Base-by-base conservation (phyloP, 2,888 invertebrate species). In the Andrena trimmerana region DNA sequence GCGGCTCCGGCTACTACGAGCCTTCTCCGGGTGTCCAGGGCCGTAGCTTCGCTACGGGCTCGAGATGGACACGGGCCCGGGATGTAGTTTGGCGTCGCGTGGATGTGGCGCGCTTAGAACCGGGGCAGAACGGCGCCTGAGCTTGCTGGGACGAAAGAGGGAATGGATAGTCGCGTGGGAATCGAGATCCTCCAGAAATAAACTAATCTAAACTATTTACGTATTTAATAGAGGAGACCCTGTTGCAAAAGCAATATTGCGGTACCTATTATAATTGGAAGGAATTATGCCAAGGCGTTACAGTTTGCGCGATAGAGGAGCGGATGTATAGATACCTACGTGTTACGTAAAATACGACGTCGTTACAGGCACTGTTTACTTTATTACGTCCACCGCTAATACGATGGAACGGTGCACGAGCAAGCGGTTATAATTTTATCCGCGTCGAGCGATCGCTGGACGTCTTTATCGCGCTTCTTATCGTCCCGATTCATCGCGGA, bases 1-100 rank as follows among this genome's bases (percentile, higher is more conserved):
- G 88, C 86, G 85, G 86, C 84, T 78, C 72, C 59, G 69, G 78
- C 83, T 78, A 73, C 87, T 71, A 75, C 52, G 81, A 81, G 75
- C 60, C 70, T 48, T 54, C 24, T 57, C 60, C 57, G 33, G 57
- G 52, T 31, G 54, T 8, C 65, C 86, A 86, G 84, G 84, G 77
- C 31, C 83, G 86, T 85, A 75, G 33, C n/a, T n/a, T 31, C 42
- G 36, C 13, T 16, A 16, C 6, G 24, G 42, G 16, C 33, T 42
- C 13, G 20, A 63, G 8, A 16, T 24, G 42, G 42, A 27, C 36
- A 42, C 24, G 63, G 42, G 24, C 2, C 16, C 16, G 6, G 42
- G 42, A 42, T 6, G 36, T 42, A 16, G 27, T 63, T 63, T 27
- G 33, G 33, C n/a, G 24, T 52, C 52, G 33, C 33, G 50, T 27